Evolutionary conservation across 2,888 invertebrate species (phyloP).

Genomic region (Agrotis segetum): DNA sequence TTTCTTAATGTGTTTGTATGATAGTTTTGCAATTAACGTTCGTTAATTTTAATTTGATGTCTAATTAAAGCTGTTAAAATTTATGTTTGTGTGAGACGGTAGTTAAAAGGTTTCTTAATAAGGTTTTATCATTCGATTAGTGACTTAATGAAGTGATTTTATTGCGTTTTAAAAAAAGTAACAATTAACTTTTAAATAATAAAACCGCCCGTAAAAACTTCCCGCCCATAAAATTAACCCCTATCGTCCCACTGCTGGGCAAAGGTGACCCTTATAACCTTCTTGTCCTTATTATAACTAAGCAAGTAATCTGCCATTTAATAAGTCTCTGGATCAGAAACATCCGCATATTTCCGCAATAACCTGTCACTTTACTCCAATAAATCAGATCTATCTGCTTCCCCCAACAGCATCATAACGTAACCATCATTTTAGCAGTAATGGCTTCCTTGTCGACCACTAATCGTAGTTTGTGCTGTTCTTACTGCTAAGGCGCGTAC

Average conservation of each 20-base stretch:
- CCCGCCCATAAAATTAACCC: too few species aligned
- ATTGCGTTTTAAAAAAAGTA: too few species aligned
- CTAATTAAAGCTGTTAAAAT: conserved; percentile 12
- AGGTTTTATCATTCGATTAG: too few species aligned
- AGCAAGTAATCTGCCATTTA: too few species aligned
- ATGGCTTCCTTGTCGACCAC: conserved; percentile 52
- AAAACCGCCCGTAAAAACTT: too few species aligned
- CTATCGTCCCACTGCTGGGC: too few species aligned
- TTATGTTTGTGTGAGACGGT: not conserved
- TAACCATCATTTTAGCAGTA: conserved; percentile 45
- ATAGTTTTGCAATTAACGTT: conserved; percentile 19
- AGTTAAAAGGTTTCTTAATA: too few species aligned
- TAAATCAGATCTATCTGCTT: conserved; percentile 32
- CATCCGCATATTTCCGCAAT: conserved; percentile 20
- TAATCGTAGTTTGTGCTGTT: conserved; percentile 43
- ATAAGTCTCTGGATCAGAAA: not conserved
- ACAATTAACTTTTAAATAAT: too few species aligned
- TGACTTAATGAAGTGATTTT: too few species aligned
- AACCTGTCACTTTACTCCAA: conserved; percentile 31
- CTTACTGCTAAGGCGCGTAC: conserved; percentile 8
- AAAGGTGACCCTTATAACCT: too few species aligned
- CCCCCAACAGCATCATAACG: conserved; percentile 32
- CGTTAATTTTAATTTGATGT: conserved; percentile 9
- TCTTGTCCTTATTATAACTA: too few species aligned
- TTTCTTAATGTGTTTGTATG: conserved; percentile 18